Base-by-base conservation (phyloP, 2,113 vertebrate genomes). In the Chloropsis cyanopogon region DNA sequence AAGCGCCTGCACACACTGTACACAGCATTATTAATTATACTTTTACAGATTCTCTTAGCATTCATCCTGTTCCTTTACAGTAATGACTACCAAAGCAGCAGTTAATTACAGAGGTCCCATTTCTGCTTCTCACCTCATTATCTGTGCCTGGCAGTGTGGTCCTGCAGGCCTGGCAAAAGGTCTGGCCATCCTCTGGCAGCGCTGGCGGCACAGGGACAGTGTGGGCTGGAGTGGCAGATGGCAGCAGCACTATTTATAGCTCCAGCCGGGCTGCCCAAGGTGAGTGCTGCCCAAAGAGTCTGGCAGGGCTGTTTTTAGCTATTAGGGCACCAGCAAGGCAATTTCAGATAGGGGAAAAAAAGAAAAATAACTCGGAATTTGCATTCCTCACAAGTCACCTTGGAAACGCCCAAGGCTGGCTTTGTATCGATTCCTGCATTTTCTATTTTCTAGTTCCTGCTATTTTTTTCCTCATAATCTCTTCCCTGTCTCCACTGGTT, bases 161-260 rank as follows among this genome's bases (percentile, higher is more conserved):
- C 13, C 93, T 91, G 68, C 86, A 52, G 94, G 88, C 95, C 96
- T 96, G 97, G 95, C 96, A 64, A 73, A 56, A 72, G 88, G 95
- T 81, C 64, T 46, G 91, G 97, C 94, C 86, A 76, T 41, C 56
- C 42, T 77, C 97, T 96, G 93, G 95, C 91, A 64, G 93, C 57
- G 88, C 96, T 52, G 82, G 54, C 59, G 72, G 96, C 96, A 57
- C 93, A 59, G 95, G 86, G 97, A 94, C 92, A 88, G 96, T 66
- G 92, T 91, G 91, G 96, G 97, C 87, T 91, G 88, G 97, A 90
- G 85, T 95, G 93, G 97, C 98, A 98, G 98, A 98, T 98, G 98
- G 97, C 95, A 96, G 94, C 94, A 80, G 87, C 91, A 11, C 97
- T 98, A 98, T 98, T 98, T 98, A 97, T 98, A 98, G 98, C 86